Conservation (phyloP, 2,888 invertebrate species). For the Petrophora chlorosata region DNA sequence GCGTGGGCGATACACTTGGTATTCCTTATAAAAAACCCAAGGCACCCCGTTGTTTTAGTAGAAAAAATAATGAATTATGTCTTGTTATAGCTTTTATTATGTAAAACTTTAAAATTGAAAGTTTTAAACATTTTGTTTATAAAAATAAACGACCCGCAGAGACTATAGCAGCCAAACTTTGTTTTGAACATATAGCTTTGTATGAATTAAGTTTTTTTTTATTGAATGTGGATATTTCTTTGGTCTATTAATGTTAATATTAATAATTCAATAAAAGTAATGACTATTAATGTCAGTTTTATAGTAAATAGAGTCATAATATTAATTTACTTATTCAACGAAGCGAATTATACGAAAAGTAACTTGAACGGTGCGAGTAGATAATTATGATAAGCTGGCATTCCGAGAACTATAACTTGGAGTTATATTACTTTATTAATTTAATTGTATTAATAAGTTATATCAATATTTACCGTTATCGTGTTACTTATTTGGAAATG, state of each 20-base stretch:
- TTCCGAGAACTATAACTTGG: too few species aligned
- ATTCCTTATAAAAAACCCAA: conserved; percentile 74
- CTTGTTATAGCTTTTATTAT: conserved; percentile 71
- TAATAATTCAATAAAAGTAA: conserved; percentile 34
- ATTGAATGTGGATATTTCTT: conserved; percentile 38
- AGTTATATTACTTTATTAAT: too few species aligned
- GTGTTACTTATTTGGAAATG: too few species aligned
- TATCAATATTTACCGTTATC: too few species aligned
- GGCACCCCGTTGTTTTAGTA: conserved; percentile 81
- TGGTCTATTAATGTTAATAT: conserved; percentile 40
- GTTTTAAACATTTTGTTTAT: conserved; percentile 65
- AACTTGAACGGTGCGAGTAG: conserved; percentile 8
- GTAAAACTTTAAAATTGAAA: conserved; percentile 68
- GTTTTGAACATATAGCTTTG: conserved; percentile 30
- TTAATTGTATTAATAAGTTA: too few species aligned
- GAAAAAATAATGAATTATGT: conserved; percentile 79
- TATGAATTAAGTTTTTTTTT: conserved; percentile 41
- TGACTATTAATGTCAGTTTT: conserved; percentile 14
- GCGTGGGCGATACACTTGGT: conserved; percentile 74
- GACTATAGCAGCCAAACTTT: conserved; percentile 9
- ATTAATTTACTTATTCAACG: conserved; percentile 15
- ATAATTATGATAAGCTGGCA: conserved; percentile 2
- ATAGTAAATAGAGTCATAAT: conserved; percentile 19
- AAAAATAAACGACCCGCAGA: conserved; percentile 64
- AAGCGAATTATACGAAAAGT: conserved; percentile 10